Evolutionary conservation across 1,140 invertebrate genomes (phyloP).

Genomic region (Drosophila asahinai): DNA sequence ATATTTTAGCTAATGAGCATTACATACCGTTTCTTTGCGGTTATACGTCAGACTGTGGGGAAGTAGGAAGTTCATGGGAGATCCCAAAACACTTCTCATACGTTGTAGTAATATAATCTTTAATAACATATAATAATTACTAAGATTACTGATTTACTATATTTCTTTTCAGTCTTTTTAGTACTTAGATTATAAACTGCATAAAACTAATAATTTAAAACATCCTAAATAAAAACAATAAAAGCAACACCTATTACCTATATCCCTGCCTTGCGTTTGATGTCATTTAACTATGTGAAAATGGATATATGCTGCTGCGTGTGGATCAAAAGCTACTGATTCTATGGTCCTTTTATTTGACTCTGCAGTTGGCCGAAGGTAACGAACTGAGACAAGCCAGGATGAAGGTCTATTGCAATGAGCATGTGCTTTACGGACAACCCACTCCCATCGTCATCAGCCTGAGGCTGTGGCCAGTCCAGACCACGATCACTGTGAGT

Average conservation of each 20-base stretch:
- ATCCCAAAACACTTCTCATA: too few relatives aligned
- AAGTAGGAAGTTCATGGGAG: neutral
- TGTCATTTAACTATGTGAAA: slow-evolving; percentile 14
- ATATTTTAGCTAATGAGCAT: slow-evolving; percentile 49
- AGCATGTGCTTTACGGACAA: slow-evolving; percentile 16
- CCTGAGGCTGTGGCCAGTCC: slow-evolving; percentile 7
- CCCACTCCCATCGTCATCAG: slow-evolving; percentile 28
- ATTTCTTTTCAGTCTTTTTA: too few relatives aligned
- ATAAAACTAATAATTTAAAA: too few relatives aligned
- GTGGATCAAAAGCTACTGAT: slow-evolving; percentile 23
- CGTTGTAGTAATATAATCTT: neutral
- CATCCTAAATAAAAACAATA: neutral
- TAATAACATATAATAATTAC: too few relatives aligned
- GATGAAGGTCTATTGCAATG: slow-evolving; percentile 38
- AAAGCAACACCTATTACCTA: too few relatives aligned
- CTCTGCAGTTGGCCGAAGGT: neutral
- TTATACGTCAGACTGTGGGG: slow-evolving; percentile 38
- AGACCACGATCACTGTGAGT: neutral
- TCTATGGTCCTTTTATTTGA: slow-evolving; percentile 5
- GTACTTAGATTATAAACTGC: too few relatives aligned
- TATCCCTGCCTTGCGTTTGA: slow-evolving; percentile 4
- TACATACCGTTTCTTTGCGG: slow-evolving; percentile 47
- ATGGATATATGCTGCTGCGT: slow-evolving; percentile 31
- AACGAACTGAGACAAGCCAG: slow-evolving; percentile 4
- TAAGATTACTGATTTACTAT: too few relatives aligned